These are phyloP conservation scores for Ailuropoda melanoleuca DNA, from an alignment of 2,113 vertebrate genomes.

Conservation along the genomic window DNA sequence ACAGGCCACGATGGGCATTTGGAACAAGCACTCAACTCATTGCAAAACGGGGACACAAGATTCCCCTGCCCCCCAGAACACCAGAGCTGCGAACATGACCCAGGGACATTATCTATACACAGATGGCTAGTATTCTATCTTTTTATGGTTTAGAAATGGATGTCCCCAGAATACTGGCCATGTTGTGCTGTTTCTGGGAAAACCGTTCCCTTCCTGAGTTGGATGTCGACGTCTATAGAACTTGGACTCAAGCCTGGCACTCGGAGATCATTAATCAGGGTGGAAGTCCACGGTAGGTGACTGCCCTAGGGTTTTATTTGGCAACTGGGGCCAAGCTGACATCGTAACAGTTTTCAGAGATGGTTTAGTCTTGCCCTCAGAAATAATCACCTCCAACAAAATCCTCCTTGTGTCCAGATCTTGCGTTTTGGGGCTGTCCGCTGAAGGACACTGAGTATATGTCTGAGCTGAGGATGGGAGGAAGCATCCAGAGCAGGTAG, in stretches of 20 bases:
- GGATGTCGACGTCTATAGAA: not conserved
- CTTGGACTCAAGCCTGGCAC: not conserved
- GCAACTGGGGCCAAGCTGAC: not conserved
- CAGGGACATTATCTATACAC: not conserved
- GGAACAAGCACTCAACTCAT: not conserved
- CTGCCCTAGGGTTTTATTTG: slow-evolving; percentile 37
- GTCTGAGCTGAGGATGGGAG: not conserved
- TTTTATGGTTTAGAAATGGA: slow-evolving; percentile 2
- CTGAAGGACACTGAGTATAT: accelerated
- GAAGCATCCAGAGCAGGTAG: not conserved
- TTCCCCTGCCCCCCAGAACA: not conserved
- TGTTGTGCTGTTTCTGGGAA: slow-evolving; percentile 52
- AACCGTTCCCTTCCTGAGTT: not conserved
- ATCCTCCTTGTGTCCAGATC: not conserved
- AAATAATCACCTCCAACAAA: not conserved
- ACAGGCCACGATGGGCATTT: accelerated
- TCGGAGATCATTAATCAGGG: not conserved
- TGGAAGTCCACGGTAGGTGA: not conserved
- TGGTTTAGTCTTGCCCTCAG: not conserved
- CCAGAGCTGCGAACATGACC: not conserved
- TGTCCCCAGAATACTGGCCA: not conserved
- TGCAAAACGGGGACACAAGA: not conserved
- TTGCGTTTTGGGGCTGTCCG: no score
- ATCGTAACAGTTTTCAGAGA: not conserved
- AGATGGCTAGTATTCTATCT: not conserved